Evolutionary conservation across 2,888 invertebrate genomes (phyloP).

Genomic region (Andrena camellia): DNA sequence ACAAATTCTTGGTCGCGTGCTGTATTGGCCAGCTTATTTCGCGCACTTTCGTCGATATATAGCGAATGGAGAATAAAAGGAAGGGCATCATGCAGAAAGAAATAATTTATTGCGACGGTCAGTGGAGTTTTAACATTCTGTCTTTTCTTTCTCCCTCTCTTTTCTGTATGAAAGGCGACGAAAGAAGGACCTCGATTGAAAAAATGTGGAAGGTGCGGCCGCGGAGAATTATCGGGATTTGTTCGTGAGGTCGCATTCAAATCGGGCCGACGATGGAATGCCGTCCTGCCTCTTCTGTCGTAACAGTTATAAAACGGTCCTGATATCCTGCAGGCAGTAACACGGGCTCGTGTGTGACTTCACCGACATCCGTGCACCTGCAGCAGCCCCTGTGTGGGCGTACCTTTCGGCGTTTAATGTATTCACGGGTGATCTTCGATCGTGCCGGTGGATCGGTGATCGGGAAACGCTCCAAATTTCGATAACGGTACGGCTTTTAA

Average conservation of each 20-base stretch:
- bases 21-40: constrained; percentile 14
- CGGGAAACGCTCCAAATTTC: not conserved
- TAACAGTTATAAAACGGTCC: constrained; percentile 79
- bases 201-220: constrained; percentile 49
- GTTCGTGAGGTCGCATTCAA: constrained; percentile 67
- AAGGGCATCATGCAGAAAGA: not conserved
- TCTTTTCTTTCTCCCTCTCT: too few relatives aligned
- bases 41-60: not conserved
- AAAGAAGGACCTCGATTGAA: not conserved
- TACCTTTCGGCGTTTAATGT: constrained; percentile 9
- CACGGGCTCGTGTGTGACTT: constrained; percentile 38
- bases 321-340: constrained; percentile 75
- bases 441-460: constrained; percentile 16
- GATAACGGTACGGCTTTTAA: not conserved
- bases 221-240: constrained; percentile 60
- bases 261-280: constrained; percentile 76
- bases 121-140: too few relatives aligned
- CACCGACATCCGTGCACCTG: constrained; percentile 53
- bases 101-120: too few relatives aligned
- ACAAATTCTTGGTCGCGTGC: constrained; percentile 57
- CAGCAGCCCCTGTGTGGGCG: constrained; percentile 37
- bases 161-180: too few relatives aligned
- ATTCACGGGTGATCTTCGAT: constrained; percentile 10
- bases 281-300: constrained; percentile 77
- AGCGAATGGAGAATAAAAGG: constrained; percentile 6